Percentiles rank a stretch among this genome's conserved stretches.
Conservation (phyloP, 35 echinoderm and acorn worm species). For the Strongylocentrotus purpuratus region DNA sequence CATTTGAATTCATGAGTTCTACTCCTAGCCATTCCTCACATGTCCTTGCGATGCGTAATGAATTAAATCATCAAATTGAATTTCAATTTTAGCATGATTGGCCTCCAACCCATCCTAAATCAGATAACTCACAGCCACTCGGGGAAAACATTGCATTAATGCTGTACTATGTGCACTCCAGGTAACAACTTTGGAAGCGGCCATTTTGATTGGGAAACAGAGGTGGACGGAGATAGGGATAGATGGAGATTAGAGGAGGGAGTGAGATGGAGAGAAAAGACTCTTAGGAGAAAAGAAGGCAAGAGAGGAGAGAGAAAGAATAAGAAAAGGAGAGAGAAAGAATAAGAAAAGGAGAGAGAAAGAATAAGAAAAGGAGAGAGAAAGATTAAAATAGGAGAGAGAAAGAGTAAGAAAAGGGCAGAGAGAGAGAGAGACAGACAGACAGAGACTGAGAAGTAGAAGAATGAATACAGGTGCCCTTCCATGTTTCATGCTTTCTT, state of each 20-base stretch:
- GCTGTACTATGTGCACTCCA: background rate
- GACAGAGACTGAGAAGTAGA: no score
- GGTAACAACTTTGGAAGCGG: background rate
- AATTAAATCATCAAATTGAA: conserved; percentile 4
- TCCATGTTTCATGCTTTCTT: no score
- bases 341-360: background rate
- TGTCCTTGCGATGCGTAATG: background rate
- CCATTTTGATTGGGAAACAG: background rate
- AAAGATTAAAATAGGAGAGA: background rate
- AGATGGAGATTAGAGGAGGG: background rate
- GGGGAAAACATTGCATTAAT: background rate
- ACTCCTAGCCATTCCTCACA: background rate
- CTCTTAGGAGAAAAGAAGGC: no score
- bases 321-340: background rate
- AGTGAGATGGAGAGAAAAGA: background rate
- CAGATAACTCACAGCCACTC: background rate
- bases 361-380: background rate
- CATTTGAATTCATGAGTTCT: background rate
- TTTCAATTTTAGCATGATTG: background rate
- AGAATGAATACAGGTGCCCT: no score
- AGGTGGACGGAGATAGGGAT: background rate
- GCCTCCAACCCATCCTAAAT: background rate
- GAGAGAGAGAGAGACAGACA: background rate
- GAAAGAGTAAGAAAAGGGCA: background rate
- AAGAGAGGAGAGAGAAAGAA: background rate